Conservation (phyloP, 2,888 invertebrate species). For the Lymantria dispar region DNA sequence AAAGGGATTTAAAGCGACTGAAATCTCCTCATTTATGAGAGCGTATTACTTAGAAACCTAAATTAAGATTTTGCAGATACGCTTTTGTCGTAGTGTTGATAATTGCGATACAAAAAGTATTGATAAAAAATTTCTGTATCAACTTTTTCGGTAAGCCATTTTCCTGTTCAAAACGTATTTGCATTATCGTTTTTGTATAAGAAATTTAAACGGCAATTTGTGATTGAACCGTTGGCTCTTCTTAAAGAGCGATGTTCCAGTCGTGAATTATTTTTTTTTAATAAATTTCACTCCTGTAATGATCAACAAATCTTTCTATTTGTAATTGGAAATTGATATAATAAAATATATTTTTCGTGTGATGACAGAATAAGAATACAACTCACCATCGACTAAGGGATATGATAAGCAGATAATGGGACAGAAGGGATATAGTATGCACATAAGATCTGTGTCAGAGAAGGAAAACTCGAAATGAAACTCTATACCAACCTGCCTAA, state of each 20-base stretch:
- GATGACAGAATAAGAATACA: too few species aligned
- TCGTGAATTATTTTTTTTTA: background rate
- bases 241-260: background rate
- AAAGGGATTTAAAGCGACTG: too few species aligned
- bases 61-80: background rate
- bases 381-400: too few species aligned
- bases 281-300: background rate
- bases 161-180: background rate
- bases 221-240: background rate
- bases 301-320: slow-evolving; percentile 31
- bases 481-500: too few species aligned
- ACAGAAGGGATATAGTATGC: too few species aligned
- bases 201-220: background rate
- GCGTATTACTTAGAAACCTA: background rate
- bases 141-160: background rate
- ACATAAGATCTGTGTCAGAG: too few species aligned
- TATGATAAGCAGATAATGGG: too few species aligned
- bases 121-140: background rate
- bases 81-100: background rate
- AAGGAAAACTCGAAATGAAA: too few species aligned
- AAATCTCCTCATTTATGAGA: too few species aligned
- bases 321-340: too few species aligned
- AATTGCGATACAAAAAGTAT: background rate
- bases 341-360: too few species aligned
- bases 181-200: slow-evolving; percentile 1